Base-by-base conservation (phyloP, 2,797 vertebrate genomes). In the Setipinna tenuifilis region DNA sequence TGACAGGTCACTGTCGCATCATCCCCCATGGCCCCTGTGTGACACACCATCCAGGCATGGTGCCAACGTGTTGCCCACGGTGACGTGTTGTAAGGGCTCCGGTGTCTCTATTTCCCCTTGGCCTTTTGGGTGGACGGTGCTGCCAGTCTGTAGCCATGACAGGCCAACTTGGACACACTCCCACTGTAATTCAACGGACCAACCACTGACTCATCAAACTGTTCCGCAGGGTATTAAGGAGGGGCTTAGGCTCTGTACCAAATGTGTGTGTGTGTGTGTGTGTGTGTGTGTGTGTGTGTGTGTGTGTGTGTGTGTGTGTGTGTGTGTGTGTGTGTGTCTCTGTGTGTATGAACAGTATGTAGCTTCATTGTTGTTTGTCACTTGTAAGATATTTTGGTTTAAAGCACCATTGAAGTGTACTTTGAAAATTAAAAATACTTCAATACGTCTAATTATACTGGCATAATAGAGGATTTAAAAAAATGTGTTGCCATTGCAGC, bases 101-200 rank as follows among this genome's bases (percentile, higher is more conserved):
- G 82, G 85, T 65, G 83, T 90, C 89, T 89, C 71, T 87, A 84
- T 88, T 92, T 90, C 93, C 88, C 87, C 92, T 93, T 92, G 25
- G 86, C 21, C 84, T 83, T 65, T 65, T 28, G 61, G 61, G 86
- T 48, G 93, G 93, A 94, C 94, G 94, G 92, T 89, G 23, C 89
- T 87, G 85, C 90, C 84, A 58, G 85, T 88, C 86, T 87, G 86
- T 84, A 87, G 85, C 41, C 82, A 58, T 71, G 81, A 5, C 35
- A 41, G 35, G 92, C 90, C 92, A 93, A 93, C 91, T 90, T 93
- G 92, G 92, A 91, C 82, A 46, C n/a, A 6, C 84, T 93, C 91
- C 93, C 84, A 81, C 83, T 86, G 87, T 88, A 89, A 90, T 87
- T 90, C 90, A 91, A 88, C 91, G 87, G 82, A 88, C 84, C 88